phyloP scores from a whole-genome alignment of 2,797 vertebrate species.

The Sorex maritimensis region DNA sequence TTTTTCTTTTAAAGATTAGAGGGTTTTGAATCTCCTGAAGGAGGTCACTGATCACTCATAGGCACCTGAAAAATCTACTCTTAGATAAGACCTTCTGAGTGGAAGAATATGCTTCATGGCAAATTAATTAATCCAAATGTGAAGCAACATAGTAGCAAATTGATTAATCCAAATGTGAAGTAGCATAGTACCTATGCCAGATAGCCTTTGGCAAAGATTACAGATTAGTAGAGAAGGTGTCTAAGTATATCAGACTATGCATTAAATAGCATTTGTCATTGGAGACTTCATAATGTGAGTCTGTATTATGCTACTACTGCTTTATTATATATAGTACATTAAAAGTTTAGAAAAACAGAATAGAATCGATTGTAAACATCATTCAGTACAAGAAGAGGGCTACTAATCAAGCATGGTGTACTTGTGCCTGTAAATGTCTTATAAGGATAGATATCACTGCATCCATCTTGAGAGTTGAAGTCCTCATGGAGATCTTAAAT shows the following conservation, averaged over 20 bases:
- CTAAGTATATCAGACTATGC: background rate
- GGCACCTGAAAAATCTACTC: conserved; percentile 6
- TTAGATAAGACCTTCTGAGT: conserved; percentile 45
- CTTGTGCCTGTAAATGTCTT: background rate
- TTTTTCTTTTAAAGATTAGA: conserved; percentile 10
- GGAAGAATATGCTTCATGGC: background rate
- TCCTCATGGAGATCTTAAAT: conserved; percentile 15
- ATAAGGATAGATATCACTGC: background rate
- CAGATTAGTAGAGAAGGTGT: conserved; percentile 27
- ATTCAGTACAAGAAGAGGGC: background rate
- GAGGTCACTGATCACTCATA: conserved; percentile 1
- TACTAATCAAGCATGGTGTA: background rate
- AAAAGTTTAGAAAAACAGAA: background rate
- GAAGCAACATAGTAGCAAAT: background rate
- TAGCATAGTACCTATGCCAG: background rate
- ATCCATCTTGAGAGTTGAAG: background rate
- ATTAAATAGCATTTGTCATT: conserved; percentile 40
- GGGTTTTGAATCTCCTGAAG: background rate
- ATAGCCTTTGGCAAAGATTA: background rate
- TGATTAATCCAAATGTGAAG: no score
- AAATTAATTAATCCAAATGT: no score
- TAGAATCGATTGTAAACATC: conserved; percentile 34
- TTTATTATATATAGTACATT: conserved; percentile 28
- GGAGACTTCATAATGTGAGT: conserved; percentile 9
- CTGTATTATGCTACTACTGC: conserved; percentile 20